Evolutionary conservation across 2,888 invertebrate genomes (phyloP).

Genomic region (Drosophila macrospina): DNA sequence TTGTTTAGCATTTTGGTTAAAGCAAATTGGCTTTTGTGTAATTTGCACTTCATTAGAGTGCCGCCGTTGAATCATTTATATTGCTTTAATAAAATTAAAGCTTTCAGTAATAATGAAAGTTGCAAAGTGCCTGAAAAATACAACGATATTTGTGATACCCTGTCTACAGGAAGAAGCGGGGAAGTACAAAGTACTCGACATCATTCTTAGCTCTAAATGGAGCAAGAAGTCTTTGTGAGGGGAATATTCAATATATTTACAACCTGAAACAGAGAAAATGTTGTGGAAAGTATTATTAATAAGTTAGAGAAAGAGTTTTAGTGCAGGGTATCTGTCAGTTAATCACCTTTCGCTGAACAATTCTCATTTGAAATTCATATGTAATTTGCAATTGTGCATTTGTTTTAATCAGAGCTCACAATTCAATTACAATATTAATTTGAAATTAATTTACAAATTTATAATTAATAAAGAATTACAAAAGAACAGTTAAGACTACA

Average conservation of each 20-base stretch:
- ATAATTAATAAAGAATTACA: background rate
- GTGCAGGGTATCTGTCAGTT: background rate
- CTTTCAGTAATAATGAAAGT: slow-evolving; percentile 17
- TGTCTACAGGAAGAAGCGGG: background rate
- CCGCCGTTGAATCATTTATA: slow-evolving; percentile 18
- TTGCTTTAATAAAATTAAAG: slow-evolving; percentile 42
- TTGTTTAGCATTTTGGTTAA: slow-evolving; percentile 41
- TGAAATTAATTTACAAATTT: background rate
- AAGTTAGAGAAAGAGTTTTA: too few relatives aligned
- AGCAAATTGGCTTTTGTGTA: slow-evolving; percentile 71
- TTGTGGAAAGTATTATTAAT: too few relatives aligned
- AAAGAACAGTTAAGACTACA: background rate
- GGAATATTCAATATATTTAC: too few relatives aligned
- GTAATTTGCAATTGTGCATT: background rate
- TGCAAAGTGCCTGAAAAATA: background rate
- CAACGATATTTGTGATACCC: background rate
- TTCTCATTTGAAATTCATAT: background rate
- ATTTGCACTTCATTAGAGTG: slow-evolving; percentile 67
- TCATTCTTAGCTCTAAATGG: too few relatives aligned
- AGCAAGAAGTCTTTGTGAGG: too few relatives aligned
- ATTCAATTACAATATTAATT: background rate
- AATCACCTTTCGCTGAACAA: background rate
- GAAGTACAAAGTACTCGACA: too few relatives aligned
- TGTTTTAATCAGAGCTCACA: background rate
- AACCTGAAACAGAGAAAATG: too few relatives aligned